Conservation (phyloP, 2,888 invertebrate genomes). For the Suillia variegata region DNA sequence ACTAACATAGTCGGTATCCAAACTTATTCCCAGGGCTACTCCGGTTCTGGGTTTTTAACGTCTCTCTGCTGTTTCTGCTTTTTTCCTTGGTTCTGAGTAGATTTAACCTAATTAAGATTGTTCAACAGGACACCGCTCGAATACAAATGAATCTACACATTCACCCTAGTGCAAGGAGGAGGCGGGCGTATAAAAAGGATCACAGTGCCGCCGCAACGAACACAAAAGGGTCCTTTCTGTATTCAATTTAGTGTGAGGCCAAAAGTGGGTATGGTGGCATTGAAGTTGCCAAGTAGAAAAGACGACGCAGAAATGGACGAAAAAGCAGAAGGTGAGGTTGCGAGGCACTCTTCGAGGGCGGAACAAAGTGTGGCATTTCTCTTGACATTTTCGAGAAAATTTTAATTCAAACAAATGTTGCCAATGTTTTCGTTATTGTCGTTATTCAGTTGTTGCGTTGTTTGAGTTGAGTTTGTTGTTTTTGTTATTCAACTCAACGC, state of each 20-base stretch:
- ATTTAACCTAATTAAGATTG: conserved; percentile 60
- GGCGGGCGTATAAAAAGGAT: background rate
- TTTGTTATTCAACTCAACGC: conserved; percentile 29
- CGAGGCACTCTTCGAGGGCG: background rate
- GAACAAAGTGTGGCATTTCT: background rate
- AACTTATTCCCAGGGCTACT: too few species aligned
- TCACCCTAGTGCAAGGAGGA: background rate
- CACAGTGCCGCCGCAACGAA: too few species aligned
- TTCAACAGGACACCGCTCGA: conserved; percentile 57
- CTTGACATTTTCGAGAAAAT: background rate
- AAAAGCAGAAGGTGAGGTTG: too few species aligned
- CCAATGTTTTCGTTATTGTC: conserved; percentile 27
- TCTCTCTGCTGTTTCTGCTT: too few species aligned
- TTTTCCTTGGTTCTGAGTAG: conserved; percentile 43
- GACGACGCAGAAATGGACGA: too few species aligned
- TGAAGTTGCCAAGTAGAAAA: conserved; percentile 1
- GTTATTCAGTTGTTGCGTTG: background rate
- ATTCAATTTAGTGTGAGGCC: background rate
- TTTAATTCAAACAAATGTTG: conserved; percentile 41
- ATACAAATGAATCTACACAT: conserved; percentile 50
- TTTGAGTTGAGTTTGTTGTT: conserved; percentile 25
- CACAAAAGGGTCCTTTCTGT: too few species aligned
- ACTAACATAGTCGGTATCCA: too few species aligned
- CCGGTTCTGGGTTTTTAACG: too few species aligned
- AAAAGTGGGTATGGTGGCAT: background rate